Evolutionary conservation across 2,797 vertebrate genomes (phyloP).

Genomic region (Falco cherrug): DNA sequence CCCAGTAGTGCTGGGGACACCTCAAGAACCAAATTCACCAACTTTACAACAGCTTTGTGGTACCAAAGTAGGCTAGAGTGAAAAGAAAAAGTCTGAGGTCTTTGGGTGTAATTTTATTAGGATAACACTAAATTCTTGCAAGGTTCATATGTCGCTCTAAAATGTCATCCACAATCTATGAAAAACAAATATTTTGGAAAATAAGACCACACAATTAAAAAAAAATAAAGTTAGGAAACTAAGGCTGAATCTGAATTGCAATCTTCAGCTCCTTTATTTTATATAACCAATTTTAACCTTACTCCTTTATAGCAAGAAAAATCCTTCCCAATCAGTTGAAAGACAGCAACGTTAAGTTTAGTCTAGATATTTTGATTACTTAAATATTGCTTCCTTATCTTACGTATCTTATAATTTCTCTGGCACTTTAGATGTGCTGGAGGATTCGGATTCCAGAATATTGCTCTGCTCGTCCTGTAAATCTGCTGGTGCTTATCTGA

Average conservation of each 20-base stretch:
- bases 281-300: neutral
- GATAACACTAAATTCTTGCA: neutral
- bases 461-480: neutral
- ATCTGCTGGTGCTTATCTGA: neutral
- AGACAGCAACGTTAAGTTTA: neutral
- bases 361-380: neutral
- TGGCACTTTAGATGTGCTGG: neutral
- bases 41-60: neutral
- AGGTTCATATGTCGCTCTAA: rapidly evolving
- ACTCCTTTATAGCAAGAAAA: neutral
- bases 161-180: neutral
- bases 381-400: neutral
- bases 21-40: neutral
- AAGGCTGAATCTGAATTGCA: neutral
- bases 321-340: neutral
- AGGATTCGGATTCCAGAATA: neutral
- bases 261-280: neutral
- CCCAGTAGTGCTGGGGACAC: rapidly evolving
- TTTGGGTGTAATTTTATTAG: neutral
- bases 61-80: neutral
- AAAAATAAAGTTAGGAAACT: neutral
- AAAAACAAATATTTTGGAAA: neutral
- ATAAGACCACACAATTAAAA: neutral
- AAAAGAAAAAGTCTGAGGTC: neutral
- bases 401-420: neutral